Base-by-base conservation (phyloP, 2,888 invertebrate genomes). In the Dynastes hyllus region DNA sequence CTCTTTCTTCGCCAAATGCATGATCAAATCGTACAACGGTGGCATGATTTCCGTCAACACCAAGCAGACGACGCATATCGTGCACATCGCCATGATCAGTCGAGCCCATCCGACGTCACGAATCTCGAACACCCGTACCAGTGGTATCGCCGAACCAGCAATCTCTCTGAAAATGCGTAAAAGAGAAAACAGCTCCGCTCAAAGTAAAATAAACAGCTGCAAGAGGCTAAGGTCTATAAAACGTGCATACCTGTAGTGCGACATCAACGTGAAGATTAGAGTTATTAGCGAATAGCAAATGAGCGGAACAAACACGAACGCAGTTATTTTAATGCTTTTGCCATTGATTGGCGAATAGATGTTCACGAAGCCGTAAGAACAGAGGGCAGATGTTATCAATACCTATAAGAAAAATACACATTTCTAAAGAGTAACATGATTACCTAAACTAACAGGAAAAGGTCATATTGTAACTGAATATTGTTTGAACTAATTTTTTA, bases 11-110 rank as follows among this genome's bases (percentile, higher is more conserved):
- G 92, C 92, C 78, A 93, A 86, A 27, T 89, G 88, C 22, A 92
- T 91, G 29, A 93, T 88, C 4, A 91, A 88, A 4, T 89, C 89
- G 84, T 92, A 92, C 16, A 92, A 89, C 76, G 91, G 86, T 0
- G 92, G 92, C 80, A 92, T 90, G 0, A 92, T 89, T 86, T 93
- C 93, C 2, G 92, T 92, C 78, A 93, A 86, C n/a, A 92, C 91
- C n/a, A 93, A 87, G 70, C 91, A 91, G 13, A 91, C 90, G 0
- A 92, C 92, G 16, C 91, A 90, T 2, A 93, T 92, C 0, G 92
- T 92, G 29, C 91, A 90, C 0, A 91, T 91, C 1, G 92, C 92
- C 81, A 92, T 89, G 8, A 92, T 88, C 6, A 92, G 92, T 79
- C 92, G 90, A 29, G 92, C 90, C 93, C 93, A 93, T 55, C 90